Conservation (phyloP, 2,113 vertebrate genomes). For the Ictalurus furcatus region DNA sequence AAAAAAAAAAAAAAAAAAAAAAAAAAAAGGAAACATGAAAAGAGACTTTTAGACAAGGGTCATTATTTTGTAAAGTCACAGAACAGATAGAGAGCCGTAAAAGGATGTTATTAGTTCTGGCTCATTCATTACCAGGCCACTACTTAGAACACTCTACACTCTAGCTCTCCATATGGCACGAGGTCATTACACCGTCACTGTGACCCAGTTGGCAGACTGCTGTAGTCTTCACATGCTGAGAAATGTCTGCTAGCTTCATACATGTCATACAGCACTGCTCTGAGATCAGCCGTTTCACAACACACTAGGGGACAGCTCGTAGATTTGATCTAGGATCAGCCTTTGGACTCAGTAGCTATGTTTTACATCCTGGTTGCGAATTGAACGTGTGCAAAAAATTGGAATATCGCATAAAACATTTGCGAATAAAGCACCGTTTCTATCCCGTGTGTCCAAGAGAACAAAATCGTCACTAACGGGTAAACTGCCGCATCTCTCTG, state of each 20-base stretch:
- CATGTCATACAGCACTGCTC: neutral
- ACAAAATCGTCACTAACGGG: too few species aligned
- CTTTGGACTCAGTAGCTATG: neutral
- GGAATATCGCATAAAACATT: too few species aligned
- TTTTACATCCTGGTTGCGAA: too few species aligned
- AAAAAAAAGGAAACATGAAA: neutral
- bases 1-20: neutral
- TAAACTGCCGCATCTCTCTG: too few species aligned
- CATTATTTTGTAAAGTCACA: neutral
- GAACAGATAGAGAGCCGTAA: neutral
- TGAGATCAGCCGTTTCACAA: neutral
- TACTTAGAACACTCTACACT: neutral
- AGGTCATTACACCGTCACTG: constrained; percentile 17
- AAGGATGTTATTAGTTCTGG: constrained; percentile 28
- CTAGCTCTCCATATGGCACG: neutral
- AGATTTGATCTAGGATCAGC: neutral
- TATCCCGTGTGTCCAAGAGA: too few species aligned
- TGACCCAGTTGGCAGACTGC: constrained; percentile 31
- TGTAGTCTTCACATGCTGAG: constrained; percentile 3
- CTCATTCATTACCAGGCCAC: constrained; percentile 7
- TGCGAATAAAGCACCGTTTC: too few species aligned
- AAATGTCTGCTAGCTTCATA: neutral
- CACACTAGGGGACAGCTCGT: neutral
- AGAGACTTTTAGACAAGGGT: neutral
- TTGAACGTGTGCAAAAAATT: too few species aligned